Base-by-base conservation (phyloP, 1,140 invertebrate species). In the Micrasema minimum region DNA sequence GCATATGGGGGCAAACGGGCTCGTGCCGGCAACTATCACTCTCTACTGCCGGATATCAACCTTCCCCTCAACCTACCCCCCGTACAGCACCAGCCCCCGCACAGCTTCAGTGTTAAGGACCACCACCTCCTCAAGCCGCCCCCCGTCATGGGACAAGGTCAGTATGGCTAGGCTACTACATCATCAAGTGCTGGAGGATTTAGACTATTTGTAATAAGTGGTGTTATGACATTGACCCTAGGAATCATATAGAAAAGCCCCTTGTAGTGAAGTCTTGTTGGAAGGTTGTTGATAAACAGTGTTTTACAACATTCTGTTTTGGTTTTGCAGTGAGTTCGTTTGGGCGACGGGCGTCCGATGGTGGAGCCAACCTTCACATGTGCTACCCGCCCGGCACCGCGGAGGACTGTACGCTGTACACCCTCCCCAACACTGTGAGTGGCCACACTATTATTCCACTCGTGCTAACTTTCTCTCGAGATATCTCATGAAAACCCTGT, bases 61-160 rank as follows among this genome's bases (percentile, higher is more conserved):
- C 64, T 84, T 61, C 80, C 81, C 0, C 79, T 79, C 12, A 81
- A 82, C 43, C 75, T 85, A 66, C 79, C 83, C 4, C 79, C 81
- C 11, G 82, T 80, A 65, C 82, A 80, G 77, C 82, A 82, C 74
- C 82, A 80, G 72, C 91, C 91, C 7, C 80, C 87, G 73, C 90
- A 93, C 76, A 93, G 93, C 83, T 93, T 95, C 81, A 92, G 92
- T 77, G 91, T 95, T 67, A 96, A 97, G 79, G 95, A 98, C 85
- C 95, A 96, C 77, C 94, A 98, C 83, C 86, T 98, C 72, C 83
- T 98, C 41, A 96, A 97, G 81, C 95, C 96, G 41, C 96, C 96
- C 1, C 90, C 91, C 61, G 91, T 93, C 9, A 91, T 96, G 89
- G 93, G 92, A 69, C 91, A 92, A 75, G 92, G 93, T 95, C 79